Base-by-base conservation (phyloP, 2,113 vertebrate genomes). In the Dunckerocampus dactyliophorus region DNA sequence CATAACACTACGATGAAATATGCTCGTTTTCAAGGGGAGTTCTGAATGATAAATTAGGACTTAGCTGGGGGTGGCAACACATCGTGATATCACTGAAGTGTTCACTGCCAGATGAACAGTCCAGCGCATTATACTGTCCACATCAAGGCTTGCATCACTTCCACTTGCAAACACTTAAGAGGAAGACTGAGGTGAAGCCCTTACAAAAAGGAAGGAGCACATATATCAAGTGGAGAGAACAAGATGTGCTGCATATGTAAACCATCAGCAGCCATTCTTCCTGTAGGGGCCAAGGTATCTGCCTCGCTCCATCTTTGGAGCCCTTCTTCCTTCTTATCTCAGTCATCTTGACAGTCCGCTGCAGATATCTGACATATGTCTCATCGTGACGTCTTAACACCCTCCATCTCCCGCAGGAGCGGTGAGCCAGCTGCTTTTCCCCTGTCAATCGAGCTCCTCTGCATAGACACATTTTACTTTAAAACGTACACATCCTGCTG, bases 371-470 rank as follows among this genome's bases (percentile, higher is more conserved):
- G 74, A 82, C 84, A 87, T 83, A 81, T 79, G 81, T 74, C 66
- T 79, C 82, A 85, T 84, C 85, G 78, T 75, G 76, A 81, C 58
- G 79, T 79, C 77, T 83, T 88, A 85, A 79, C 85, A 81, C 84
- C 71, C 73, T 43, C 55, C 69, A 43, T 72, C 67, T 71, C 74
- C 69, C 64, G 62, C 50, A 76, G 75, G 58, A 74, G 72, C 54
- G 66, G 54, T 63, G 0, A 4, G 59, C 52, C 76, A 69, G 65
- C 66, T 56, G n/a, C 68, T 80, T 53, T 22, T 63, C 57, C 9
- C 1, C 72, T 71, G 75, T 82, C 83, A 82, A 70, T 79, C 78
- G 80, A 58, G 37, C 22, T 8, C 61, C 8, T 45, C 21, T 39
- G 37, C 31, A 2, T 43, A 69, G 54, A 64, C 37, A 39, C 31